These are phyloP conservation scores for Cyanoderma ruficeps DNA, from an alignment of 2,113 vertebrate species.

Conservation along the genomic window DNA sequence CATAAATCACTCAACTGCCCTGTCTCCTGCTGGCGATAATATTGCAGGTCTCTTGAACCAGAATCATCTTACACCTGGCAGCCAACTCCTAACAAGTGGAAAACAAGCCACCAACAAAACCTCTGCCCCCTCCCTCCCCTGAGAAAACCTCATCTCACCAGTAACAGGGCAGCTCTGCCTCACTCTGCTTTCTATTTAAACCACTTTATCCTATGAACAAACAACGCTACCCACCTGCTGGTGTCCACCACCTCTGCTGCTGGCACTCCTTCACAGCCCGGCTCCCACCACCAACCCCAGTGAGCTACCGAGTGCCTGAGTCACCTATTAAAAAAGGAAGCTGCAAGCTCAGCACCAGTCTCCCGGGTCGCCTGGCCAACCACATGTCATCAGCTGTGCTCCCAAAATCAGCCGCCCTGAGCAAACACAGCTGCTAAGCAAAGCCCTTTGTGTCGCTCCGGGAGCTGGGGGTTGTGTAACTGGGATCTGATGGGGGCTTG, in stretches of 20 bases:
- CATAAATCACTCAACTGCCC: background rate
- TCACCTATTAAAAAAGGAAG: constrained; percentile 69
- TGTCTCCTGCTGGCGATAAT: background rate
- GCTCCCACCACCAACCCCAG: constrained; percentile 33
- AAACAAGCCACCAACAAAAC: background rate
- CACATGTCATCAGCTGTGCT: constrained; percentile 68
- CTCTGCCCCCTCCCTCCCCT: background rate
- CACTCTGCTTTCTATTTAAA: background rate
- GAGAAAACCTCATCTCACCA: background rate
- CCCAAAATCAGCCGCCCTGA: constrained; percentile 71
- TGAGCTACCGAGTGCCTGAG: constrained; percentile 50
- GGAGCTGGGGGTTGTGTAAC: background rate
- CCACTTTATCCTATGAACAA: background rate
- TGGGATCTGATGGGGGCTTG: background rate
- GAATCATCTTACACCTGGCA: background rate
- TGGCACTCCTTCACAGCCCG: constrained; percentile 27
- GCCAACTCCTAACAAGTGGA: background rate
- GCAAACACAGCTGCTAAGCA: constrained; percentile 69
- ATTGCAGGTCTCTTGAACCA: background rate
- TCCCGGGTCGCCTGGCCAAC: constrained; percentile 65
- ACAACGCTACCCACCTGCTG: constrained; percentile 61
- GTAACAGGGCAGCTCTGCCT: background rate
- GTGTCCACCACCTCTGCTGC: constrained; percentile 30
- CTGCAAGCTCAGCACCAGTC: constrained; percentile 81
- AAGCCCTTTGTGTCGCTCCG: constrained; percentile 44